These are phyloP conservation scores for Accipiter virgatus DNA, from an alignment of 2,113 vertebrate species.

Conservation along the genomic window DNA sequence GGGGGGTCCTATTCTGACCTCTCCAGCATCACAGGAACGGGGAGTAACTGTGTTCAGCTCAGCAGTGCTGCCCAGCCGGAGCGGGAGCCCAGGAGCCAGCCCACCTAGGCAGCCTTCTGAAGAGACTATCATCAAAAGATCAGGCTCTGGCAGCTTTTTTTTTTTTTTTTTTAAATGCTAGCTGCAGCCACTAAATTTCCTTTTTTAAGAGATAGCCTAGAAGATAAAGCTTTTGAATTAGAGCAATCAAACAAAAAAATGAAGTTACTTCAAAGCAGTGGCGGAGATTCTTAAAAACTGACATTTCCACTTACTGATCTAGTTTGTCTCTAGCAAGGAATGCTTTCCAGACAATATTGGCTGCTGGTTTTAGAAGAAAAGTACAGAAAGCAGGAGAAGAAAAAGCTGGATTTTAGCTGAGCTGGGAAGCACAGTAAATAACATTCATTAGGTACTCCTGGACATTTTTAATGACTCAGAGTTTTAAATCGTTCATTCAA, in stretches of 20 bases:
- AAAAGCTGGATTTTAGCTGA: slow-evolving; percentile 24
- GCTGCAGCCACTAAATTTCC: neutral
- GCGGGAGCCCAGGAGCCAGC: neutral
- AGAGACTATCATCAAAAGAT: slow-evolving; percentile 37
- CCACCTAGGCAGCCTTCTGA: slow-evolving; percentile 49
- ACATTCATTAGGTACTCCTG: slow-evolving; percentile 41
- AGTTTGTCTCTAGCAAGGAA: neutral
- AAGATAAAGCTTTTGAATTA: slow-evolving; percentile 52
- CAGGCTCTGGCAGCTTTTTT: neutral
- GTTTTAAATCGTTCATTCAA: slow-evolving; percentile 44
- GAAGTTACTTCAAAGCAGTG: slow-evolving; percentile 33
- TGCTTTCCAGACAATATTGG: slow-evolving; percentile 20
- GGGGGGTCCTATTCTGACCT: neutral
- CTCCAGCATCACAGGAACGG: neutral
- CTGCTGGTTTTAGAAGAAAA: neutral
- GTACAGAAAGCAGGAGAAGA: neutral
- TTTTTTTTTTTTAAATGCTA: neutral
- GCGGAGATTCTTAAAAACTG: neutral
- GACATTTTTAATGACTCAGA: slow-evolving; percentile 50
- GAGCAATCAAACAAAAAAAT: slow-evolving; percentile 40
- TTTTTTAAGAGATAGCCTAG: neutral
- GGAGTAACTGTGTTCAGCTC: neutral
- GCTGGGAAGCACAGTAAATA: slow-evolving; percentile 48
- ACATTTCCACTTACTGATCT: slow-evolving; percentile 30
- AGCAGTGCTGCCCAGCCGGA: neutral